Evolutionary conservation across 2,888 invertebrate species (phyloP).

Genomic region (Sialis fuliginosa): DNA sequence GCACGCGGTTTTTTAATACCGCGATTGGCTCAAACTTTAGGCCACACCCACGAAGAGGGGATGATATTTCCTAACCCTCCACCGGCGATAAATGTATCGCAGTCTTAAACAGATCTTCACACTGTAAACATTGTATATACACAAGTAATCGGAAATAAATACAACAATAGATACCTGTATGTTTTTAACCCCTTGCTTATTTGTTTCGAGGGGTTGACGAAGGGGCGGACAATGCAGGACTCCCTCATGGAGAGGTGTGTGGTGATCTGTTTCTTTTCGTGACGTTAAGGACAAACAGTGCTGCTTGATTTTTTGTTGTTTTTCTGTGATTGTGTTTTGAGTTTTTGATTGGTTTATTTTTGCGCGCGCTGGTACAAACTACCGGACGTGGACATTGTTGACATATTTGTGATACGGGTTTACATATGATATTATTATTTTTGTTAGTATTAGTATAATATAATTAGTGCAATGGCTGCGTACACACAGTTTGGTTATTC

Average conservation of each 20-base stretch:
- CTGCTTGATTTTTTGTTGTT: background rate
- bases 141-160: background rate
- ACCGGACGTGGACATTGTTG: too few relatives aligned
- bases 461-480: slow-evolving; percentile 40
- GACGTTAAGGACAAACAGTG: background rate
- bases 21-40: background rate
- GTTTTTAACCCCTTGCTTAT: background rate
- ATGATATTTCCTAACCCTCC: background rate
- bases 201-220: background rate
- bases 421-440: too few relatives aligned
- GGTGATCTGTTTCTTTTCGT: background rate
- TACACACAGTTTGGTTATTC: slow-evolving; percentile 87
- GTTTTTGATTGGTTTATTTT: background rate
- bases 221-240: background rate
- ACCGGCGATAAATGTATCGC: background rate
- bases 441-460: too few relatives aligned
- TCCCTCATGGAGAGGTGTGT: background rate
- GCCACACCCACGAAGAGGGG: background rate
- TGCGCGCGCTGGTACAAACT: background rate
- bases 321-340: background rate
- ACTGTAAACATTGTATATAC: background rate
- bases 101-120: slow-evolving; percentile 1
- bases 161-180: background rate
- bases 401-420: too few relatives aligned
- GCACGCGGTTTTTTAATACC: background rate